Base-by-base conservation (phyloP, 1,140 invertebrate genomes). In the Pogonomyrmex californicus region DNA sequence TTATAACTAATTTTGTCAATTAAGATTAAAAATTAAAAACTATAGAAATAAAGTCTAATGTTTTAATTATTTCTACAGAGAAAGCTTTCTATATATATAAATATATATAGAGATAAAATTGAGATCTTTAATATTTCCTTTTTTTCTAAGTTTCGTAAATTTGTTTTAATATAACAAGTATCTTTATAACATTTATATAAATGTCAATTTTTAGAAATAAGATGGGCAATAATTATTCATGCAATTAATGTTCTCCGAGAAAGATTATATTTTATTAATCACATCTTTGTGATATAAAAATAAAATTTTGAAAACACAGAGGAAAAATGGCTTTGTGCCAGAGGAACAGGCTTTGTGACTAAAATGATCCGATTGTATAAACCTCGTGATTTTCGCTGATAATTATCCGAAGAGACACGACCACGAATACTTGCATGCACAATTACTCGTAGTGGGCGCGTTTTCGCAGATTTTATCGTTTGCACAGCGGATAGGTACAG, bases 401-500 rank as follows among this genome's bases (percentile, higher is more conserved):
- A 70, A 91, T 90, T 86, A 86, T 79, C 49, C 5, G 51, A 58
- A 54, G 60, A 88, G 89, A 85, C 62, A 68, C 51, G 66, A 88
- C 33, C 65, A 86, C n/a, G 58, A 77, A 73, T 86, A 88, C 77
- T 89, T 76, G 90, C 78, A 38, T 70, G 87, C 85, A 88, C 89
- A 93, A 93, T 93, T 93, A 93, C 88, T 91, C 90, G 90, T 90
- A 81, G 85, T 83, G 83, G 68, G 65, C 85, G 82, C 89, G 75
- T 92, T 92, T 90, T 88, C 87, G 90, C 47, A 88, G 86, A 91
- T 92, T 92, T 93, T 93, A 91, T 93, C 89, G 86, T 91, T 90
- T 88, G 77, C 78, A 85, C 66, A 56, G 82, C 60, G 54, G 60
- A 51, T 87, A 86, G 87, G 76, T 85, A 88, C 89, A 88, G 90